Base-by-base conservation (phyloP, 1,140 invertebrate species). In the Meteorus sp. region DNA sequence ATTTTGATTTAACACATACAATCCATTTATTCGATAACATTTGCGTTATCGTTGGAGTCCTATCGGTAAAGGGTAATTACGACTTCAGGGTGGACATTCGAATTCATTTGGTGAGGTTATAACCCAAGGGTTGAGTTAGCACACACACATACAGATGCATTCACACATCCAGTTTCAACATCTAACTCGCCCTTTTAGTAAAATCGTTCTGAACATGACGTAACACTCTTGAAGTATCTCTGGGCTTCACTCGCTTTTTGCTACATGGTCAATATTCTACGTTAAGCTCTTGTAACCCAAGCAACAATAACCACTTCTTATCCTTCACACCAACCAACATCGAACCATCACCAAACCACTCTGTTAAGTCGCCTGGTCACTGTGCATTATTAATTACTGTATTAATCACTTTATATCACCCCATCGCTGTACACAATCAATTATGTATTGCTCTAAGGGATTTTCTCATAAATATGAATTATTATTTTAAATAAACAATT, bases 371-470 rank as follows among this genome's bases (percentile, higher is more conserved):
- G 62, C 63, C 67, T 65, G 71, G 69, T 73, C 70, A 68, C 64
- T 75, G 72, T 77, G 74, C 77, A 79, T 79, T 79, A 79, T 79
- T 78, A 78, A 78, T 78, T 78, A 77, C 76, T 74, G 68, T 77
- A 79, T 79, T 79, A 79, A 79, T 78, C 76, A 72, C 70, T 74
- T 68, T 56, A 67, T 15, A 8, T 25, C 51, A n/a, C n/a, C n/a
- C n/a, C n/a, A n/a, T n/a, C n/a, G n/a, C 31, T 9, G n/a, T n/a
- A 7, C 67, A 66, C 66, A 72, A 77, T 78, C 75, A 74, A 78
- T 77, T 76, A 77, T 77, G 71, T 70, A 77, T 51, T 20, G 13
- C 39, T 54, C 22, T n/a, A n/a, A n/a, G n/a, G n/a, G n/a, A n/a
- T n/a, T n/a, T n/a, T n/a, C n/a, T n/a, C n/a, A n/a, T n/a, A n/a